These are phyloP conservation scores for Chromis chromis DNA, from an alignment of 2,797 vertebrate species.

Conservation along the genomic window DNA sequence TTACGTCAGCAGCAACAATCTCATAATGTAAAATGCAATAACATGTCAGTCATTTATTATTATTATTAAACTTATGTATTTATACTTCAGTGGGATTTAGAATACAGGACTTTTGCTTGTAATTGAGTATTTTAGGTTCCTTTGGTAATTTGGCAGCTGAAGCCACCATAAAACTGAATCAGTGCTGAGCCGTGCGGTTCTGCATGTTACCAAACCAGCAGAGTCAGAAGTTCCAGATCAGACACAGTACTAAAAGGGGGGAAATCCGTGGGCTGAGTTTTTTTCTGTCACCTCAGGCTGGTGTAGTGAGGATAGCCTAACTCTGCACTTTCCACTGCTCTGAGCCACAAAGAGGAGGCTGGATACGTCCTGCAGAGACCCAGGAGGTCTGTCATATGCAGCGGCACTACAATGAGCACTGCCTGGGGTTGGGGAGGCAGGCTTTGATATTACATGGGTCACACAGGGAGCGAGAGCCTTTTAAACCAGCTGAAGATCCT, in stretches of 20 bases:
- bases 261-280: slow-evolving; percentile 35
- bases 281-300: slow-evolving; percentile 68
- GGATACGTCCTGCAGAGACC: slow-evolving; percentile 83
- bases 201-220: slow-evolving; percentile 57
- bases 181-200: slow-evolving; percentile 34
- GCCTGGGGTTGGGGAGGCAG: slow-evolving; percentile 81
- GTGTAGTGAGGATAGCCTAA: slow-evolving; percentile 59
- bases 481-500: slow-evolving; percentile 74
- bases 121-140: neutral
- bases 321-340: slow-evolving; percentile 71
- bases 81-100: neutral
- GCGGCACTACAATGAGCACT: slow-evolving; percentile 78
- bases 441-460: slow-evolving; percentile 86
- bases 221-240: slow-evolving; percentile 74
- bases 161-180: neutral
- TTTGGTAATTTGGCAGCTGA: neutral
- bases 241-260: slow-evolving; percentile 60
- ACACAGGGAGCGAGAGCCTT: slow-evolving; percentile 81
- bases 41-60: neutral
- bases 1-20: too few species aligned
- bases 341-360: slow-evolving; percentile 79
- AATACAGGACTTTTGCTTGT: neutral
- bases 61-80: neutral
- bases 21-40: too few species aligned
- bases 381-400: slow-evolving; percentile 86